These are phyloP conservation scores for Armadillidium nasatum DNA, from an alignment of 1,140 invertebrate species.

Conservation along the genomic window DNA sequence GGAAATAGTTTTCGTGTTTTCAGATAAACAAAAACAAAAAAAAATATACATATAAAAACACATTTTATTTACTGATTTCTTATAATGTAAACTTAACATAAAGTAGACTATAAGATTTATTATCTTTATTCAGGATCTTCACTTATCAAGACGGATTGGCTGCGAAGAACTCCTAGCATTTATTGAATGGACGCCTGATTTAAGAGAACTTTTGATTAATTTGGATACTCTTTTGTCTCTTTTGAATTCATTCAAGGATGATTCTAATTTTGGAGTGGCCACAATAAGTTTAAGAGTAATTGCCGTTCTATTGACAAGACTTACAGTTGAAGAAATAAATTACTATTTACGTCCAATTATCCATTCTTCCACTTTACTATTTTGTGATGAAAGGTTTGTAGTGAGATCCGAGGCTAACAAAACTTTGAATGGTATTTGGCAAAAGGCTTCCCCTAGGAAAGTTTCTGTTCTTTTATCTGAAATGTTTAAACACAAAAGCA, in stretches of 20 bases:
- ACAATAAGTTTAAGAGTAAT: neutral
- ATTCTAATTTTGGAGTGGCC: neutral
- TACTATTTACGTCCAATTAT: neutral
- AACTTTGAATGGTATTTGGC: neutral
- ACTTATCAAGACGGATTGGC: neutral
- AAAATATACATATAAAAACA: too few relatives aligned
- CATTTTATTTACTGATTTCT: too few relatives aligned
- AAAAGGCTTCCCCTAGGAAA: neutral
- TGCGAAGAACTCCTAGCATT: neutral
- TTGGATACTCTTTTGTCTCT: neutral
- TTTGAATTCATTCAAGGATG: neutral
- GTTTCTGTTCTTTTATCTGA: neutral
- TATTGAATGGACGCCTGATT: neutral
- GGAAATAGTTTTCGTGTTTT: too few relatives aligned
- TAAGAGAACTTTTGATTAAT: neutral
- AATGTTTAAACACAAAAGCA: neutral
- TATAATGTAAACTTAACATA: too few relatives aligned
- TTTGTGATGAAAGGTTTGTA: neutral
- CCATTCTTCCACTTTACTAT: neutral
- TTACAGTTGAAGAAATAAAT: neutral
- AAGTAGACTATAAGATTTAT: neutral
- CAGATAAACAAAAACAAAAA: too few relatives aligned
- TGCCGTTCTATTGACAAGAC: neutral
- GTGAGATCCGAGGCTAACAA: conserved; percentile 2
- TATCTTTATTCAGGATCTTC: neutral